Base-by-base conservation (phyloP, 2,888 invertebrate genomes). In the Miltochrista miniata region DNA sequence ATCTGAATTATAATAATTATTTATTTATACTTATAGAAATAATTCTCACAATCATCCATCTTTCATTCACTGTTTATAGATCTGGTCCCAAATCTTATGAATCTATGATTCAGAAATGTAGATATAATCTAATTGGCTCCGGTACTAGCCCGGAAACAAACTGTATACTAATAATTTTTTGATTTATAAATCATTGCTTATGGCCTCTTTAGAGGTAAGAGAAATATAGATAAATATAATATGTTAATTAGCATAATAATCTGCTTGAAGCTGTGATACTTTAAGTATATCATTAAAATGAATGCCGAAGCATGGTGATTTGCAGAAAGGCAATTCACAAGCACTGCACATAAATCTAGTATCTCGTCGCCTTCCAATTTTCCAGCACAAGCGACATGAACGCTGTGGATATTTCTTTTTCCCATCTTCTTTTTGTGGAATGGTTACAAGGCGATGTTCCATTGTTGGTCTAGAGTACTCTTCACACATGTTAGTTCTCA, bases 401-500 rank as follows among this genome's bases (percentile, higher is more conserved):
- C 92, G 79, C 56, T 92, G 92, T 0, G 92, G 92, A 66, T 92
- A 92, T 61, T 92, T 92, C 79, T 92, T 92, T 75, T 92, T 92
- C 5, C 92, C 92, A 60, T 92, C 92, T 76, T 92, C 92, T 59
- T 92, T 92, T 67, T 92, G 92, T n/a, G 92, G 92, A 52, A 92
- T 92, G 10, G 92, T 92, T 11, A 90, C 81, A 41, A 92, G 85
- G 34, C 87, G 83, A 64, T 92, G 92, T 47, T 88, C 85, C 64
- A 79, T 61, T 12, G 80, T 71, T n/a, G 80, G 76, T 61, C 81
- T 78, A 39, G 82, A 58, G 48, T 75, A 79, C 34, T 87, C 88
- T 55, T 87, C 89, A 58, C 61, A 76, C 54, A 73, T 60, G 61
- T 77, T 79, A 70, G 76, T 76, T 74, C 84, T 83, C 68, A 83